phyloP scores from a whole-genome alignment of 2,888 invertebrate genomes.

The Cephonodes hylas region DNA sequence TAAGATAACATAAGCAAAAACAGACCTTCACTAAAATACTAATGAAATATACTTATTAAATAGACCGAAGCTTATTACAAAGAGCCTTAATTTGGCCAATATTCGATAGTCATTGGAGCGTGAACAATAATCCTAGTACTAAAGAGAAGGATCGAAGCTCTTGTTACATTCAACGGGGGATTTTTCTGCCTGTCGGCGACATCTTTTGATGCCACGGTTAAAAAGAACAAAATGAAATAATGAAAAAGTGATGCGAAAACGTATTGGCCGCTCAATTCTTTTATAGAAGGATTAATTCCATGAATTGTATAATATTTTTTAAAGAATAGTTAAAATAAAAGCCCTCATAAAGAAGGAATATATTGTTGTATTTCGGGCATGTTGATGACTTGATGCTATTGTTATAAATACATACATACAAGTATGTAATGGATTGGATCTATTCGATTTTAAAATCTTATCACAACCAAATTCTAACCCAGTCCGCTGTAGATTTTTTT shows the following conservation, averaged over 20 bases:
- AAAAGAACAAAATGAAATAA: conserved; percentile 12
- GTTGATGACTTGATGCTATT: too few species aligned
- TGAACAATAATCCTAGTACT: conserved; percentile 40
- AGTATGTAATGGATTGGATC: too few species aligned
- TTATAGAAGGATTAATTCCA: neutral
- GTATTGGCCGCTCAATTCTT: neutral
- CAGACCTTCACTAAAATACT: neutral
- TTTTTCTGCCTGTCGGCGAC: conserved; percentile 38
- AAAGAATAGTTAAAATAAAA: too few species aligned
- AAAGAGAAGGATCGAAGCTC: conserved; percentile 39
- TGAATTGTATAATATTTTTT: neutral
- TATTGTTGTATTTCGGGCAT: too few species aligned
- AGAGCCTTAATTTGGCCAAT: conserved; percentile 30
- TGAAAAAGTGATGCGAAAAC: conserved; percentile 1
- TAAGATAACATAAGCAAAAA: neutral
- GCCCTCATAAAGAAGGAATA: too few species aligned
- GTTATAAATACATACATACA: too few species aligned
- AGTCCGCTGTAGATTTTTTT: too few species aligned
- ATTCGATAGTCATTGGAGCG: conserved; percentile 40
- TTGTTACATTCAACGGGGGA: conserved; percentile 45
- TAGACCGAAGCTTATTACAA: neutral
- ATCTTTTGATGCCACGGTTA: conserved; percentile 28
- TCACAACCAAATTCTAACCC: too few species aligned
- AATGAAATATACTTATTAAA: conserved; percentile 18
- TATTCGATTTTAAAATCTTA: too few species aligned